Evolutionary conservation across 2,888 invertebrate species (phyloP).

Genomic region (Athalia cordata): DNA sequence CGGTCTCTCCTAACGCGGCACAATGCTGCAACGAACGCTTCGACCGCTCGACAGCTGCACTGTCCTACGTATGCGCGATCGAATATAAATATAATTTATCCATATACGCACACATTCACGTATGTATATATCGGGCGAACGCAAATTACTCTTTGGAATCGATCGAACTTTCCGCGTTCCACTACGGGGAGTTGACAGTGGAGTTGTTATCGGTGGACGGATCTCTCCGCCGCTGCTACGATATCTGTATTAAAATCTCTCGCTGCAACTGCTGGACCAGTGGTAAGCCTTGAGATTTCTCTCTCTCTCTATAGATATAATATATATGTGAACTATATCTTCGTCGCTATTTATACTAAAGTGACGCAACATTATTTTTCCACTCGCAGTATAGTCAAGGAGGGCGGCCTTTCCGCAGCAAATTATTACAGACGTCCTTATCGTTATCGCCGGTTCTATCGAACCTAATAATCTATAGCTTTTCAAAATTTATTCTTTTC

Average conservation of each 20-base stretch:
- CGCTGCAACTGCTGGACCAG: constrained; percentile 39
- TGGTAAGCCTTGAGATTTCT: constrained; percentile 35
- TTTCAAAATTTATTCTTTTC: background rate
- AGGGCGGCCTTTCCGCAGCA: background rate
- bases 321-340: background rate
- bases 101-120: background rate
- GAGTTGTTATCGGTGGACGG: constrained; percentile 23
- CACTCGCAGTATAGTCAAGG: background rate
- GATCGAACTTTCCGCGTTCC: constrained; percentile 40
- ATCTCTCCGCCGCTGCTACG: constrained; percentile 24
- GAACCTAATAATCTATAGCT: background rate
- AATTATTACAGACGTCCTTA: constrained; percentile 4
- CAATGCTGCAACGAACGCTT: constrained; percentile 19
- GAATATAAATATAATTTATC: constrained; percentile 24
- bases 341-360: constrained; percentile 12
- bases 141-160: constrained; percentile 37
- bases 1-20: constrained; percentile 33
- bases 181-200: constrained; percentile 33
- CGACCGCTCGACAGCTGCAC: constrained; percentile 23
- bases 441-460: background rate
- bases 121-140: background rate
- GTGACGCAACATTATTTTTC: constrained; percentile 16
- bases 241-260: constrained; percentile 44
- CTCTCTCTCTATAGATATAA: background rate
- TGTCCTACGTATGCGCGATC: background rate